Base-by-base conservation (phyloP, 2,797 vertebrate genomes). In the Sebastes melanostomus region DNA sequence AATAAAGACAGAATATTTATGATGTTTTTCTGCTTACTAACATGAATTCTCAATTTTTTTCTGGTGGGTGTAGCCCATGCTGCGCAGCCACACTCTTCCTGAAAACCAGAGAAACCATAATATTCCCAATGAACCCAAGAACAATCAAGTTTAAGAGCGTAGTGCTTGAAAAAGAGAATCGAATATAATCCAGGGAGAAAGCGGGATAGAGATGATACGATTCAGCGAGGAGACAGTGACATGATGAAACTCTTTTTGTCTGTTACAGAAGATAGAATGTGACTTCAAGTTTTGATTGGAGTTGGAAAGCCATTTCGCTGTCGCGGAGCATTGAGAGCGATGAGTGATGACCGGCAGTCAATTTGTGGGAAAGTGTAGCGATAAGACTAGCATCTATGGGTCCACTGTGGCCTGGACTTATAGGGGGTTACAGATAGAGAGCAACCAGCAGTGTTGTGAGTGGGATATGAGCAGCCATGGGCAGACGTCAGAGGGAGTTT, bases 401-500 rank as follows among this genome's bases (percentile, higher is more conserved):
- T 78, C 52, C 62, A n/a, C 54, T 30, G 56, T 52, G 63, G 71
- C 70, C 72, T 12, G 73, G 62, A 66, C 34, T 25, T 50, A 4
- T 2, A 61, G n/a, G 25, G 20, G 29, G 38, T 56, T 52, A 38
- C 38, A 34, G 27, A 69, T 75, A 20, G 46, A 0, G 16, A 63
- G 62, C 27, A 7, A 12, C n/a, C 22, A 18, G 61, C 73, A 24
- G 67, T 3, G 67, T 55, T 79, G 65, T 72, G 54, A 82, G 74
- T 81, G 85, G 46, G 65, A 79, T 75, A 46, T 71, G 77, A 85
- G 77, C 70, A 66, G 70, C 65, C 77, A 67, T 54, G 66, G 75
- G 73, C 55, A 72, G 75, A 67, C 27, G 4, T 50, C 66, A n/a
- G 60, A 56, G n/a, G 20, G 30, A 10, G 72, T 36, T 27, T 59